Conservation (phyloP, 2,113 vertebrate species). For the Hippoglossus stenolepis region DNA sequence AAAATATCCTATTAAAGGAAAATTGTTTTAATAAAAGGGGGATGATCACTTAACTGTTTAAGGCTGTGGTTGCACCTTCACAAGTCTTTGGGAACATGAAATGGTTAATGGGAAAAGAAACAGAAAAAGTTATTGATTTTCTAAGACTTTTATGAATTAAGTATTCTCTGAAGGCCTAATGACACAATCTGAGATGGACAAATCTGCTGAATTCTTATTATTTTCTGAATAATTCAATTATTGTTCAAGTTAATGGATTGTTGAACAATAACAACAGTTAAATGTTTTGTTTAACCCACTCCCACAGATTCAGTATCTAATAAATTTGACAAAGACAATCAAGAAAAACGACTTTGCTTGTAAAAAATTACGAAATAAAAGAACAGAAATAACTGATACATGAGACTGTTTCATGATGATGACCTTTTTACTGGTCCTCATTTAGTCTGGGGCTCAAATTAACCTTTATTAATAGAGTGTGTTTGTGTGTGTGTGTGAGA, state of each 20-base stretch:
- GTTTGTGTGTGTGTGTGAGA: slow-evolving; percentile 10
- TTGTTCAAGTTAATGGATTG: too few relatives aligned
- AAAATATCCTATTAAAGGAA: too few relatives aligned
- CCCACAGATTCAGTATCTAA: neutral
- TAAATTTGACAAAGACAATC: neutral
- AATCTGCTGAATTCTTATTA: neutral
- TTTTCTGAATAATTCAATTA: neutral
- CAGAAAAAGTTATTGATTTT: neutral
- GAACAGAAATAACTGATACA: slow-evolving; percentile 27
- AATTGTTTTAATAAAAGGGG: too few relatives aligned
- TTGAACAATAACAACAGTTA: too few relatives aligned
- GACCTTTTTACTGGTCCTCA: slow-evolving; percentile 66
- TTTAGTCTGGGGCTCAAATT: slow-evolving; percentile 60
- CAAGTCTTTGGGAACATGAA: too few relatives aligned
- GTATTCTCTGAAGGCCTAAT: neutral
- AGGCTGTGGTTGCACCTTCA: too few relatives aligned
- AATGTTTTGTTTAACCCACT: neutral
- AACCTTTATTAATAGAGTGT: slow-evolving; percentile 54
- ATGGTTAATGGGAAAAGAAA: too few relatives aligned
- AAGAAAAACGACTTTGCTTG: neutral
- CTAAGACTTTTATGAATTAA: neutral
- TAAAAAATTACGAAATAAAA: slow-evolving; percentile 6
- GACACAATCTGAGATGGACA: too few relatives aligned
- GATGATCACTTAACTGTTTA: too few relatives aligned
- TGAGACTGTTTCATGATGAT: slow-evolving; percentile 8